Conservation (phyloP, 2,113 vertebrate species). For the Ceyx cyanopectus region DNA sequence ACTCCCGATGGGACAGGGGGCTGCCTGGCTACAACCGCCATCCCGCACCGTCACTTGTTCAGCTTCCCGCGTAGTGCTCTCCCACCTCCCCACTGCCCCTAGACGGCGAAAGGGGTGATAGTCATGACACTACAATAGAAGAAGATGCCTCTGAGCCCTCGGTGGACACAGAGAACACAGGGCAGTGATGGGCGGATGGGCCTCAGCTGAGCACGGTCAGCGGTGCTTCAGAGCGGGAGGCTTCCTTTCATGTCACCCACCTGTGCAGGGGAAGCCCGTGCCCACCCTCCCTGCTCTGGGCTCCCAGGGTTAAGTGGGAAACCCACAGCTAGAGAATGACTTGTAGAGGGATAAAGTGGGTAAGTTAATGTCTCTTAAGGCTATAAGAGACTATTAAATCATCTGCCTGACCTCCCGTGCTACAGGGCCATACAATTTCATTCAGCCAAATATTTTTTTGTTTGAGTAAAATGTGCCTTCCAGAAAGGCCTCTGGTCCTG, state of each 20-base stretch:
- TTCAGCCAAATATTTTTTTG: neutral
- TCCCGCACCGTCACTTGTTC: neutral
- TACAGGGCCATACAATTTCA: neutral
- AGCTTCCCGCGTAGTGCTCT: neutral
- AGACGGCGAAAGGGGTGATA: neutral
- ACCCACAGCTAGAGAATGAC: neutral
- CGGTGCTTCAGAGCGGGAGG: neutral
- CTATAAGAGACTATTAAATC: neutral
- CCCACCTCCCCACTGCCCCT: neutral
- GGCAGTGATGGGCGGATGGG: neutral
- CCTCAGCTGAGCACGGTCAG: neutral
- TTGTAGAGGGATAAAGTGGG: neutral
- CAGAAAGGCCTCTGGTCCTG: neutral
- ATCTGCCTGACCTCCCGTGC: neutral
- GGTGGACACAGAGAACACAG: neutral
- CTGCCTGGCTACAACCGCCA: neutral
- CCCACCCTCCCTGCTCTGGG: accelerated
- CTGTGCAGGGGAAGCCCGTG: accelerated
- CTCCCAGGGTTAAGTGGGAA: accelerated
- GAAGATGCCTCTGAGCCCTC: accelerated
- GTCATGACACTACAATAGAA: accelerated
- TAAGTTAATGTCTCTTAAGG: neutral
- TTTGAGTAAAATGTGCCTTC: neutral
- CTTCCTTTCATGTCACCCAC: neutral
- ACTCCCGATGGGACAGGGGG: neutral